phyloP scores from a whole-genome alignment of 1,140 invertebrate genomes.

The Zaprionus camerounensis region DNA sequence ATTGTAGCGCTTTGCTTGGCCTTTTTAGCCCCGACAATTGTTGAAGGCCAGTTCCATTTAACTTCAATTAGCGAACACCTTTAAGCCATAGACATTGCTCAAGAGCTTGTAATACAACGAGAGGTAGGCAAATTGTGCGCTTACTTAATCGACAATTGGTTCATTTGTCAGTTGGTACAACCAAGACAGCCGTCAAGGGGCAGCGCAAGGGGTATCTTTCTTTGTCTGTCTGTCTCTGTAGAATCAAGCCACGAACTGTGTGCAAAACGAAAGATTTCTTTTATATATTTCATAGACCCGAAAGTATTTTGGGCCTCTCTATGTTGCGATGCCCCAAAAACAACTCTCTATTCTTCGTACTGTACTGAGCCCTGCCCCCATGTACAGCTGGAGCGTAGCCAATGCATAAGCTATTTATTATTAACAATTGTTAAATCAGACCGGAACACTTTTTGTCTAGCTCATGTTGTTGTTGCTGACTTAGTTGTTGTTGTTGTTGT shows the following conservation, averaged over 20 bases:
- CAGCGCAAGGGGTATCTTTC: too few relatives aligned
- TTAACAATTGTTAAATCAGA: slow-evolving; percentile 82
- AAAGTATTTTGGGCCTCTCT: slow-evolving; percentile 21
- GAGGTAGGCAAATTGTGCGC: slow-evolving; percentile 49
- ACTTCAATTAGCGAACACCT: slow-evolving; percentile 35
- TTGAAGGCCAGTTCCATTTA: slow-evolving; percentile 22
- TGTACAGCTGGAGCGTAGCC: slow-evolving; percentile 46
- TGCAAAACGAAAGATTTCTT: slow-evolving; percentile 61
- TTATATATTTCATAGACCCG: slow-evolving; percentile 6
- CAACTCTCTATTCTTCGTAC: slow-evolving; percentile 16
- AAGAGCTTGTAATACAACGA: slow-evolving; percentile 30
- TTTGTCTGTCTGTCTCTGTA: not conserved
- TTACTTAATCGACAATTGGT: slow-evolving; percentile 77
- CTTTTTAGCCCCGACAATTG: slow-evolving; percentile 22
- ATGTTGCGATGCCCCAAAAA: slow-evolving; percentile 43
- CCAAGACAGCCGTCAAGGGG: slow-evolving; percentile 53
- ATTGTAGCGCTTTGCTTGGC: slow-evolving; percentile 18
- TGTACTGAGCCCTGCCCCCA: not conserved
- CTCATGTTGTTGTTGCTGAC: not conserved
- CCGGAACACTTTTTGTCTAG: slow-evolving; percentile 73
- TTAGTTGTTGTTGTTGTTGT: not conserved
- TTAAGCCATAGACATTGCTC: slow-evolving; percentile 27
- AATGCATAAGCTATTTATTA: slow-evolving; percentile 78
- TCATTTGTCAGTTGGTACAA: slow-evolving; percentile 69
- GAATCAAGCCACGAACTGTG: slow-evolving; percentile 32